Evolutionary conservation across 2,888 invertebrate species (phyloP).

Genomic region (Sialis lutaria): DNA sequence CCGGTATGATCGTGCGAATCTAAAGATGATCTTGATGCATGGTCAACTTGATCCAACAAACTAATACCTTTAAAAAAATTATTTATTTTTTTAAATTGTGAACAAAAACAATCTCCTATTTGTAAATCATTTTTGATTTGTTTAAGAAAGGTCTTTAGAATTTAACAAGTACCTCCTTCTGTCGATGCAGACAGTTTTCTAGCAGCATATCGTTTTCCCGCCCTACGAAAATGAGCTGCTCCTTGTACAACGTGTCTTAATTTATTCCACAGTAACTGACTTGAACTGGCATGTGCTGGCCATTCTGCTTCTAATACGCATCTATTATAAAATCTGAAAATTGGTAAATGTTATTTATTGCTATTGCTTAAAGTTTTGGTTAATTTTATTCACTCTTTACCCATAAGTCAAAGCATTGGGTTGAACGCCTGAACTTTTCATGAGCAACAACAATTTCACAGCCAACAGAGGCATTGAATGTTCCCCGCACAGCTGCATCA

Average conservation of each 20-base stretch:
- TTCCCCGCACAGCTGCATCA: constrained; percentile 96
- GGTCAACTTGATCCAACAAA: constrained; percentile 20
- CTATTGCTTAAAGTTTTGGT: background rate
- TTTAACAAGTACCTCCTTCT: constrained; percentile 21
- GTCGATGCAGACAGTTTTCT: constrained; percentile 30
- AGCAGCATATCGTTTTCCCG: constrained; percentile 43
- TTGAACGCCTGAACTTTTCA: constrained; percentile 85
- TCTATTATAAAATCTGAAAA: constrained; percentile 39
- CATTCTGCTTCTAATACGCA: constrained; percentile 89
- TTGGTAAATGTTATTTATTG: constrained; percentile 4
- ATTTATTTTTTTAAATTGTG: too few relatives aligned
- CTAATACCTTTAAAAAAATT: constrained; percentile 14
- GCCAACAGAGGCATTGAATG: constrained; percentile 89
- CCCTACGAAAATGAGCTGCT: constrained; percentile 73
- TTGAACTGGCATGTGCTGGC: constrained; percentile 55
- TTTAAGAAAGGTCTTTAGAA: background rate
- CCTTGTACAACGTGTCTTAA: constrained; percentile 81
- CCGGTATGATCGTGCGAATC: constrained; percentile 23
- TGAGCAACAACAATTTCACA: constrained; percentile 74
- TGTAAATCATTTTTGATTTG: background rate
- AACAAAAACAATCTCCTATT: background rate
- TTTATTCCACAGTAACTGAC: constrained; percentile 85
- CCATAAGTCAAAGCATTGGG: constrained; percentile 98
- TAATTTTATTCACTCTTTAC: constrained; percentile 22
- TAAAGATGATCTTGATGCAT: constrained; percentile 23